Conservation (phyloP, 2,797 vertebrate species). For the Austrolebias charrua region DNA sequence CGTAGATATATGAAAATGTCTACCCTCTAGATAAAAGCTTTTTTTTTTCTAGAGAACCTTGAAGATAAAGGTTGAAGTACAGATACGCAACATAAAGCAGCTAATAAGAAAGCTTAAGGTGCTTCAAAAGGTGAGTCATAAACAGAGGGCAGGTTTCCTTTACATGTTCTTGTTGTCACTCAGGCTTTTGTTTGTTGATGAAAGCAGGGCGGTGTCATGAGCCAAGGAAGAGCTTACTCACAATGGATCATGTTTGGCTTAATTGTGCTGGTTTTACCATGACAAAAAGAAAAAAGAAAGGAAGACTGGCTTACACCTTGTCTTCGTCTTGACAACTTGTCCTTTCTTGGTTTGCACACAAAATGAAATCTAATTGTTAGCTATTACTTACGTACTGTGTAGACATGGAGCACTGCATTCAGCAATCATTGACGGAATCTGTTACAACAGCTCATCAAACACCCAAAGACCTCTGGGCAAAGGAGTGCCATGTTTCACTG, state of each 20-base stretch:
- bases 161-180: conserved; percentile 64
- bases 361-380: conserved; percentile 42
- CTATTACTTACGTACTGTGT: conserved; percentile 14
- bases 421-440: conserved; percentile 33
- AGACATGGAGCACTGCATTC: conserved; percentile 19
- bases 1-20: conserved; percentile 64
- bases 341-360: conserved; percentile 41
- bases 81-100: not conserved
- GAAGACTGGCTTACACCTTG: not conserved
- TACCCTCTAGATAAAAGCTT: conserved; percentile 69
- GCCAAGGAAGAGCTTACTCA: conserved; percentile 49
- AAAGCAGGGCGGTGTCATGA: conserved; percentile 69
- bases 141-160: conserved; percentile 42
- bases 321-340: conserved; percentile 40
- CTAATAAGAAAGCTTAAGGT: conserved; percentile 28
- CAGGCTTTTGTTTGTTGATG: conserved; percentile 67
- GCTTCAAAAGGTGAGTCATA: conserved; percentile 54
- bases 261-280: conserved; percentile 44
- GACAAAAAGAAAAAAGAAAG: conserved; percentile 25
- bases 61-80: not conserved
- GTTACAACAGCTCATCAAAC: conserved; percentile 50
- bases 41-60: conserved; percentile 18
- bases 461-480: conserved; percentile 58
- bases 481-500: conserved; percentile 70
- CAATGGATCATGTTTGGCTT: conserved; percentile 61